Percentiles rank a stretch among this genome's conserved stretches.
phyloP scores from a whole-genome alignment of 2,888 invertebrate genomes.

The Ligdia adustata region DNA sequence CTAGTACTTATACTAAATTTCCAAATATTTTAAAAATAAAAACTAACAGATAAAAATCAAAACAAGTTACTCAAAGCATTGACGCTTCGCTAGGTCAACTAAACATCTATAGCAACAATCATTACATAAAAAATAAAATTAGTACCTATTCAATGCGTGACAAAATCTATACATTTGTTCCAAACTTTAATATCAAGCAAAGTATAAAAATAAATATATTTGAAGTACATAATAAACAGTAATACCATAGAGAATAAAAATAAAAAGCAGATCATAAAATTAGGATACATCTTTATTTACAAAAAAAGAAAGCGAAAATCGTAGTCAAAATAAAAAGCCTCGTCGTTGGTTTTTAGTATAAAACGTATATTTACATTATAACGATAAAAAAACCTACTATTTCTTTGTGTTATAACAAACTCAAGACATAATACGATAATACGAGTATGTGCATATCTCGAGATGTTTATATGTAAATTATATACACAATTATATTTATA shows the following conservation, averaged over 20 bases:
- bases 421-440: conserved; percentile 8
- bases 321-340: conserved; percentile 63
- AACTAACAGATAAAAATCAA: no score
- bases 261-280: background rate
- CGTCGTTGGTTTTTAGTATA: conserved; percentile 52
- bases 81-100: no score
- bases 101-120: no score
- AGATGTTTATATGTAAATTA: background rate
- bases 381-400: conserved; percentile 41
- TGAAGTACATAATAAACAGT: no score
- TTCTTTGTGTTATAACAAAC: conserved; percentile 27
- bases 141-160: no score
- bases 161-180: no score
- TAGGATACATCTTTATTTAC: conserved; percentile 68
- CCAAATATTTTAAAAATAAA: no score
- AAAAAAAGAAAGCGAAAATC: conserved; percentile 30
- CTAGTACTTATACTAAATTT: no score
- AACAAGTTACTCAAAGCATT: no score
- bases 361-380: conserved; percentile 66
- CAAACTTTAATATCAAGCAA: no score
- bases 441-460: background rate
- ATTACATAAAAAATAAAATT: no score
- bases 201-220: no score
- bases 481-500: conserved; percentile 27
- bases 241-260: background rate